phyloP scores from a whole-genome alignment of 2,113 vertebrate genomes.

The rabbit (Oryctolagus cuniculus) region DNA sequence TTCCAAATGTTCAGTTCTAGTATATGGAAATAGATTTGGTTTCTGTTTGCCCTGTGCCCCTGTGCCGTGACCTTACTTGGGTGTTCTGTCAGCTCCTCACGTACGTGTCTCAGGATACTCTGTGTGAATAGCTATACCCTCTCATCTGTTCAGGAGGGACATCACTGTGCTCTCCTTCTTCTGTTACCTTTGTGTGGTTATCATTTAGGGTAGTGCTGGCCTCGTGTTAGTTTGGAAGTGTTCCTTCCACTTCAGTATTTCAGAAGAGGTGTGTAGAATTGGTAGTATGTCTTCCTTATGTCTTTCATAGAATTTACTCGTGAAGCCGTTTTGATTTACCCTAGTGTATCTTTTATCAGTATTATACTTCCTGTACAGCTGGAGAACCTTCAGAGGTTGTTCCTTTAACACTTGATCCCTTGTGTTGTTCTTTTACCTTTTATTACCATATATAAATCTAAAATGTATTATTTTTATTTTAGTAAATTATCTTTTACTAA shows the following conservation, averaged over 20 bases:
- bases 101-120: not conserved
- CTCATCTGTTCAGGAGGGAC: not conserved
- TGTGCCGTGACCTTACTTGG: not conserved
- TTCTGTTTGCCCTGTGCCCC: not conserved
- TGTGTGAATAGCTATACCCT: too few species aligned
- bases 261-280: conserved; percentile 23
- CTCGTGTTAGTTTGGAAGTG: not conserved
- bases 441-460: conserved; percentile 2
- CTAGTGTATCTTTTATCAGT: not conserved
- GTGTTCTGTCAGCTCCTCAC: not conserved
- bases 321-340: conserved; percentile 6
- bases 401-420: conserved; percentile 17
- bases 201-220: not conserved
- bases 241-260: not conserved
- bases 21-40: not conserved
- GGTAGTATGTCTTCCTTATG: not conserved
- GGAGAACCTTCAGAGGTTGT: not conserved
- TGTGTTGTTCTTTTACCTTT: conserved; percentile 19
- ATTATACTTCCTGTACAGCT: not conserved
- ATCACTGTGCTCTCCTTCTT: not conserved
- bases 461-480: conserved; percentile 12
- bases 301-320: conserved; percentile 9
- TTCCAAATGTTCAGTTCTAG: not conserved
- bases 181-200: conserved; percentile 34
- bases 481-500: conserved; percentile 4